Evolutionary conservation across 2,797 vertebrate species (phyloP), one percentile per base, ranked within the genome.

Genomic region (Alosa sapidissima): DNA sequence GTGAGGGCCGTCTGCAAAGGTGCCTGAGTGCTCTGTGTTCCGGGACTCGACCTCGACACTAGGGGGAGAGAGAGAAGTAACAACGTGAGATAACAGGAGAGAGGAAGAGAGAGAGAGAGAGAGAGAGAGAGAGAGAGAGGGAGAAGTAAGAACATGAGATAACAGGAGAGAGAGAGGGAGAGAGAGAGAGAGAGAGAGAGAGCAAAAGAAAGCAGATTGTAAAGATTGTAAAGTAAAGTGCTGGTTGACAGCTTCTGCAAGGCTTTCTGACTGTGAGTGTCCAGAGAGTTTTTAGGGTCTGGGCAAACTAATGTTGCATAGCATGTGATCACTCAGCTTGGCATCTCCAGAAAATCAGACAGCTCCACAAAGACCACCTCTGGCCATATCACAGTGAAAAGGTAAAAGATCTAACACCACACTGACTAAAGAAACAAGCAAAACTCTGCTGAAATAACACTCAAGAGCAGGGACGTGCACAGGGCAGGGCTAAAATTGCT

Each of bases 21-120:
- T 36, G 68, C 68, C 36, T 1, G 68, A 45, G 33, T 5, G 68
- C 3, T 75, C 72, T 47, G 41, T 21, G 41, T 78, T 45, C 36
- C 19, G 72, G 16, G 72, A 19, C 72, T 78, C 72, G 41, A 47
- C 8, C 92, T 97, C 97, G 93, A 96, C 96, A 89, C 97, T 97
- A 92, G 68, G 84, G 5, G 16, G 19, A 7, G 16, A 6, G 36
- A 14, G 16, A 75, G 68, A 36, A 47, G 41, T 3, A 6, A 9
- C 21, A 2, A 16, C 1, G 41, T 78, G 41, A 78, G 41, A 47
- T 45, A 16, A 78, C 91, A 83, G 89, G 87, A 89, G 88, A 89
- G 88, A 92, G 85, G 91, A 83, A 41, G 13, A 41, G 10, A 36
- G 65, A 72, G 14, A 47, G 16, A 21, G 7, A 21, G 65, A 36